Evolutionary conservation across 2,888 invertebrate genomes (phyloP).

Genomic region (Syrista parreyssii): DNA sequence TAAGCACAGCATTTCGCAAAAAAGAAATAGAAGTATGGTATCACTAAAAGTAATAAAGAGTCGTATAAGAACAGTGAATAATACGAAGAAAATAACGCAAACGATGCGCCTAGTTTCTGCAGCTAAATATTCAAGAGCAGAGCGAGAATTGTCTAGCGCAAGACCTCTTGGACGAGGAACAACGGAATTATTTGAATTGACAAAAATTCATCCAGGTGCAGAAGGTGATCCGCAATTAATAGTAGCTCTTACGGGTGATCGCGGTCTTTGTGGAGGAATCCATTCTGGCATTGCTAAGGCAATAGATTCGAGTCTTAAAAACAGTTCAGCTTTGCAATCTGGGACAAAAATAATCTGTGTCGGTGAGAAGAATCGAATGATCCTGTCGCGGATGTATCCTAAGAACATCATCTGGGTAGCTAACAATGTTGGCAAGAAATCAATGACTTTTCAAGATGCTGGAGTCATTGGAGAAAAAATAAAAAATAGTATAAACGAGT

Average conservation of each 20-base stretch:
- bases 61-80: slow-evolving; percentile 38
- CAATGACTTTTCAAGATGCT: slow-evolving; percentile 35
- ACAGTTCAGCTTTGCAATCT: slow-evolving; percentile 12
- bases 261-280: slow-evolving; percentile 37
- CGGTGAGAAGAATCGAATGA: slow-evolving; percentile 31
- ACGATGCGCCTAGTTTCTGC: slow-evolving; percentile 39
- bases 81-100: slow-evolving; percentile 39
- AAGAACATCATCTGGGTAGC: slow-evolving; percentile 34
- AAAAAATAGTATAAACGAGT: slow-evolving; percentile 19
- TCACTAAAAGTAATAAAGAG: slow-evolving; percentile 38
- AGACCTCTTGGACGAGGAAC: slow-evolving; percentile 28
- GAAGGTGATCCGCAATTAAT: slow-evolving; percentile 25
- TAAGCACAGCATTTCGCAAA: background rate
- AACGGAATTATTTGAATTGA: slow-evolving; percentile 27
- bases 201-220: slow-evolving; percentile 22
- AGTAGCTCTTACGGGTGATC: slow-evolving; percentile 35
- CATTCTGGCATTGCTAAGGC: slow-evolving; percentile 35
- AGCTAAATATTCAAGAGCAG: slow-evolving; percentile 32
- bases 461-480: slow-evolving; percentile 28
- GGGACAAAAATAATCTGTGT: slow-evolving; percentile 33
- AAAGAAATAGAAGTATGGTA: slow-evolving; percentile 26
- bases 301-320: slow-evolving; percentile 18
- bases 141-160: slow-evolving; percentile 25
- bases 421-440: slow-evolving; percentile 33
- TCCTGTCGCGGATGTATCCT: slow-evolving; percentile 31